These are phyloP conservation scores for Drosophila carrolli DNA, from an alignment of 1,140 invertebrate genomes.

Conservation along the genomic window DNA sequence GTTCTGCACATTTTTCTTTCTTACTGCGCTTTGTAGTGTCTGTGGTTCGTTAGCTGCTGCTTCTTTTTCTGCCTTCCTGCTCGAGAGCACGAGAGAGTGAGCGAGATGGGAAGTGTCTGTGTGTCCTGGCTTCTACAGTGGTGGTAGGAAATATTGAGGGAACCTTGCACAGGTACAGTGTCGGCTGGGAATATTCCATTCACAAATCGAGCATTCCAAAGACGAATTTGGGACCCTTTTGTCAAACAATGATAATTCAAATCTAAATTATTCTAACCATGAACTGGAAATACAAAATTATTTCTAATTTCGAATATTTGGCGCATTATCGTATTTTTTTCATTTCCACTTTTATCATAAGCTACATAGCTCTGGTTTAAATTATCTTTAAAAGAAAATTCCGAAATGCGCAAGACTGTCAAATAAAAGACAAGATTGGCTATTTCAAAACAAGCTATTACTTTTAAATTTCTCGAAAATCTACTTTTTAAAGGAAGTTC, in stretches of 20 bases:
- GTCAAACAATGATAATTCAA: no score
- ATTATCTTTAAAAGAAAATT: not conserved
- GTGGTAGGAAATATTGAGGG: slow-evolving; percentile 25
- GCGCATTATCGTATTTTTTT: no score
- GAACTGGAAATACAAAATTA: no score
- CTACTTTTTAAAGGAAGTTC: not conserved
- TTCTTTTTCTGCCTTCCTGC: not conserved
- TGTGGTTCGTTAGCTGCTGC: slow-evolving; percentile 50
- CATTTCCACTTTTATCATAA: no score
- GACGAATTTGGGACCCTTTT: not conserved
- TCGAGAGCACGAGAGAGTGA: slow-evolving; percentile 1
- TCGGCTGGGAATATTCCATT: slow-evolving; percentile 14
- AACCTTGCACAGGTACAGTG: slow-evolving; percentile 48
- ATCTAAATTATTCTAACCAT: no score
- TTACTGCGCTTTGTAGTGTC: slow-evolving; percentile 72
- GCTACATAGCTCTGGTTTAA: no score
- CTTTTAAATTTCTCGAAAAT: not conserved
- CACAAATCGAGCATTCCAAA: not conserved
- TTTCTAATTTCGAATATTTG: no score
- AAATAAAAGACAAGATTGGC: not conserved
- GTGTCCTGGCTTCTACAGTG: slow-evolving; percentile 28
- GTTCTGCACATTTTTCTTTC: slow-evolving; percentile 61
- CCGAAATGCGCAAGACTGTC: not conserved
- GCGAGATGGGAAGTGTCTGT: slow-evolving; percentile 33
- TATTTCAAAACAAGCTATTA: not conserved